Evolutionary conservation across 23 tunicate species (phyloP).

Genomic region (Diplosoma virens): DNA sequence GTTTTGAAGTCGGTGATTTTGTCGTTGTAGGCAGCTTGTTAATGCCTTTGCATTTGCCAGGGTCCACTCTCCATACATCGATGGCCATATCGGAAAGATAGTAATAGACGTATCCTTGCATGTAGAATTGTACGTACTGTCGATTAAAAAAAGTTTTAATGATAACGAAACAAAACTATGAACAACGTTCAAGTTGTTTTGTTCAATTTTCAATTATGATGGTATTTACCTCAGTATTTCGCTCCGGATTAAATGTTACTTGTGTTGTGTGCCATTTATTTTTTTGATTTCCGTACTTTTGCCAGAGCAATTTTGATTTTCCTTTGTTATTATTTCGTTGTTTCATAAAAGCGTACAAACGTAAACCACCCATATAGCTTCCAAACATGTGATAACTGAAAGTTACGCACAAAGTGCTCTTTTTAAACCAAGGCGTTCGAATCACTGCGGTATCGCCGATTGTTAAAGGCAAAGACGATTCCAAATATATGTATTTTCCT

Average conservation of each 20-base stretch:
- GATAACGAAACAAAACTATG: no score
- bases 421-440: constrained; percentile 78
- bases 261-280: constrained; percentile 47
- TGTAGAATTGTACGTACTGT: constrained; percentile 44
- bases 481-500: no score
- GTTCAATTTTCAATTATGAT: no score
- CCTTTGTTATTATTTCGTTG: constrained; percentile 44
- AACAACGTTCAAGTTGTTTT: no score
- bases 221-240: constrained; percentile 58
- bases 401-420: constrained; percentile 28
- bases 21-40: no score
- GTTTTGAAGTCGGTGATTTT: no score
- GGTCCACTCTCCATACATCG: no score
- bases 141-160: no score
- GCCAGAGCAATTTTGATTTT: constrained; percentile 77
- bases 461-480: constrained; percentile 48
- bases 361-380: constrained; percentile 73
- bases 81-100: constrained; percentile 45
- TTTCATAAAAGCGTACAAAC: constrained; percentile 81
- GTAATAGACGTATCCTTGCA: constrained; percentile 38
- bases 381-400: constrained; percentile 92
- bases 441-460: constrained; percentile 78
- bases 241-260: constrained; percentile 39
- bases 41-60: no score
- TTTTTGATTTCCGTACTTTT: constrained; percentile 71